Percentiles rank a stretch among this genome's conserved stretches.
Evolutionary conservation across 2,797 vertebrate species (phyloP).

Genomic region (Acipenser transmontanus): DNA sequence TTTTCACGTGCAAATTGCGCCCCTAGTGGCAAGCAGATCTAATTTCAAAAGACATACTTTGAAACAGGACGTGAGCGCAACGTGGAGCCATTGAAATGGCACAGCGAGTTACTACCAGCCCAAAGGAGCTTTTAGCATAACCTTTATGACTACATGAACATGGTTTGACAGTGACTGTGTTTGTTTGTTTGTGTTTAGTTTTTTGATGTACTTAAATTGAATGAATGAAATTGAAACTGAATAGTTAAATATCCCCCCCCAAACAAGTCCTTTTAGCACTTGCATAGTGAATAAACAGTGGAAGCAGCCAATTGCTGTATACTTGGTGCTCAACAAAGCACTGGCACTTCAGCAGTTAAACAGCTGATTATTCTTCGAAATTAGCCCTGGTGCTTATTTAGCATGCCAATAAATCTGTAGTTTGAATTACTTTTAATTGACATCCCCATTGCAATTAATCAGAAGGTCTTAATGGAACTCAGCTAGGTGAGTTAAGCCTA

Average conservation of each 20-base stretch:
- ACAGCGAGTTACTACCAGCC: no score
- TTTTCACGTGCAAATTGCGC: no score
- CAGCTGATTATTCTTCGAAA: neutral
- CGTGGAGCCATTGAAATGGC: no score
- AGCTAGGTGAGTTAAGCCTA: slow-evolving; percentile 1
- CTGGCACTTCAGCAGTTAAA: slow-evolving; percentile 1
- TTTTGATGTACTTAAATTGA: neutral
- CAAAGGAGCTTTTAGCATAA: no score
- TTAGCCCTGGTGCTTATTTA: neutral
- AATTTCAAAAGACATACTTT: no score
- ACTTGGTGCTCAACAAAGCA: neutral
- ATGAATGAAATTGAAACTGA: neutral
- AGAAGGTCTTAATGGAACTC: neutral
- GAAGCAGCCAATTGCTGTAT: neutral
- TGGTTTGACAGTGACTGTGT: no score
- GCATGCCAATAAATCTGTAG: slow-evolving; percentile 2
- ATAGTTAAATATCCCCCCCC: neutral
- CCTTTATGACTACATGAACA: no score
- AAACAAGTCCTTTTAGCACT: neutral
- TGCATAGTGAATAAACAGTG: neutral
- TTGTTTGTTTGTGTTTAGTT: neutral
- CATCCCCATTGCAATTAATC: neutral
- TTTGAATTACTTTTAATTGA: slow-evolving; percentile 1
- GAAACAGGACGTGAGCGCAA: no score
- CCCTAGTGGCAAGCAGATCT: no score